These are phyloP conservation scores for Nannoperca australis DNA, from an alignment of 2,797 vertebrate genomes.

Conservation along the genomic window DNA sequence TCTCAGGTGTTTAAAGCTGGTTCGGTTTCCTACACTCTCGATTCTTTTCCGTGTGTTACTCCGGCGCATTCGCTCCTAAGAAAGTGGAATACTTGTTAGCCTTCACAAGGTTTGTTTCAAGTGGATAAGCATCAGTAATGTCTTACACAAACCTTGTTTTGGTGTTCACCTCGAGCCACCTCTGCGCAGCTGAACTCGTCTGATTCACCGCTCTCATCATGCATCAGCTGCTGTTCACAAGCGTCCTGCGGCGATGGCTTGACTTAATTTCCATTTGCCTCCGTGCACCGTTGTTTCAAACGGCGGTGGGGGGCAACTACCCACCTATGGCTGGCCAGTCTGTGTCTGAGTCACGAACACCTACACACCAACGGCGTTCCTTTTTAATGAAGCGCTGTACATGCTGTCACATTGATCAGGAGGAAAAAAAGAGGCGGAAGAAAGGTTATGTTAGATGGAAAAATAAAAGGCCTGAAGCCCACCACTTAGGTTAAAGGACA, in stretches of 20 bases:
- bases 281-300: constrained; percentile 44
- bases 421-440: constrained; percentile 5
- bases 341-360: constrained; percentile 62
- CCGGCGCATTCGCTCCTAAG: not conserved
- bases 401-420: constrained; percentile 29
- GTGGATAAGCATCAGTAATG: not conserved
- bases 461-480: not conserved
- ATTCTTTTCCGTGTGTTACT: not conserved
- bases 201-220: constrained; percentile 36
- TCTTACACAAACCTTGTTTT: not conserved
- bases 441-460: not conserved
- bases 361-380: constrained; percentile 30
- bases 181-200: constrained; percentile 16
- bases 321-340: constrained; percentile 36
- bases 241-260: constrained; percentile 38
- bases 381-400: constrained; percentile 43
- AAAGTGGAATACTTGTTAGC: not conserved
- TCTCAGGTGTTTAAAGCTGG: not conserved
- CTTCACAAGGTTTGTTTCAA: not conserved
- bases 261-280: constrained; percentile 36
- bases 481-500: constrained; percentile 24
- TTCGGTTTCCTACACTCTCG: not conserved
- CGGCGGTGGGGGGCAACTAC: constrained; percentile 34
- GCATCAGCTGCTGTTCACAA: constrained; percentile 23
- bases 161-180: constrained; percentile 1